Evolutionary conservation across 2,888 invertebrate species (phyloP).

Genomic region (Trichopria drosophilae): DNA sequence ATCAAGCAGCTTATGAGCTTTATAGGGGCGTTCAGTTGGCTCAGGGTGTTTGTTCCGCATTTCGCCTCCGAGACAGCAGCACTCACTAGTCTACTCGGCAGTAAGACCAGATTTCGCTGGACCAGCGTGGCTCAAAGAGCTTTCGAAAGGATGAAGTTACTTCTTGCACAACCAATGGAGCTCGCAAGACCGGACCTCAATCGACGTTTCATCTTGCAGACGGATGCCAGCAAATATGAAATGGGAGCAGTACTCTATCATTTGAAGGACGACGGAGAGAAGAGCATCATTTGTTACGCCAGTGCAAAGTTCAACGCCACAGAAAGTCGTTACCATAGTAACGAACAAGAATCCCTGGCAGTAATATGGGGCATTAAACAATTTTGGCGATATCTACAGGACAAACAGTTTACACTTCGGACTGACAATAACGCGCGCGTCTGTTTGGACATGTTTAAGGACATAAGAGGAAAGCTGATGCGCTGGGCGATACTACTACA

Average conservation of each 20-base stretch:
- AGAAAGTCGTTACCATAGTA: too few relatives aligned
- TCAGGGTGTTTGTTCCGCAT: constrained; percentile 20
- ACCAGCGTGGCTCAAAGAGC: constrained; percentile 2
- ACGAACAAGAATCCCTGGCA: too few relatives aligned
- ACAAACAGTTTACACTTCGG: constrained; percentile 24
- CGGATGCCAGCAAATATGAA: too few relatives aligned
- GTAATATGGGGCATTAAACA: too few relatives aligned
- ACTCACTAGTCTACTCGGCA: too few relatives aligned
- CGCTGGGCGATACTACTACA: not conserved
- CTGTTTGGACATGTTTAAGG: constrained; percentile 23
- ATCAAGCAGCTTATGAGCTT: constrained; percentile 13
- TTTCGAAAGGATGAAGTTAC: not conserved
- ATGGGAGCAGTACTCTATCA: too few relatives aligned
- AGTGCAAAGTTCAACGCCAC: too few relatives aligned
- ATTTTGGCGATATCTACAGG: too few relatives aligned
- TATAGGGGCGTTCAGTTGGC: constrained; percentile 26
- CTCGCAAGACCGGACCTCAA: too few relatives aligned
- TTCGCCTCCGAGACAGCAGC: constrained; percentile 8
- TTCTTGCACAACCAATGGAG: too few relatives aligned
- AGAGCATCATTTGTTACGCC: too few relatives aligned
- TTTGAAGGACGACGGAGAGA: not conserved
- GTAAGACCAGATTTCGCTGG: constrained; percentile 6
- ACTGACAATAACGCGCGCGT: constrained; percentile 29
- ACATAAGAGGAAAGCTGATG: not conserved
- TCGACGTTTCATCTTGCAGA: too few relatives aligned